Base-by-base conservation (phyloP, 2,888 invertebrate genomes). In the Chloromyia formosa region DNA sequence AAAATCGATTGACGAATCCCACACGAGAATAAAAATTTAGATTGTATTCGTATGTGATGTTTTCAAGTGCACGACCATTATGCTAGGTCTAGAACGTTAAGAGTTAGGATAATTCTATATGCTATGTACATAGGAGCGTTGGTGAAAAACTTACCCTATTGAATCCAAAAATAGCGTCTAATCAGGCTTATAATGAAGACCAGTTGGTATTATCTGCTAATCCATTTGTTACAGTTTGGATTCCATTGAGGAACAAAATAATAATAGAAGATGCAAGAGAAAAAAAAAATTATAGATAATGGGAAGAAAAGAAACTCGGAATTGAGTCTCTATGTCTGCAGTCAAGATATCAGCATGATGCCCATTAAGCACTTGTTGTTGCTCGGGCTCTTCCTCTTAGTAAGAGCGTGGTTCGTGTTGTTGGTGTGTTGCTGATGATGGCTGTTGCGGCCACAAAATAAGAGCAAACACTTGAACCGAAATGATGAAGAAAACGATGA, bases 341-440 rank as follows among this genome's bases (percentile, higher is more conserved):
- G 73, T 73, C 73, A 73, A 73, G 73, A 58, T 73, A 73, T 73
- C 73, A 73, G 73, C 73, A 73, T 73, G 73, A 61, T 73, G 73
- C 73, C 73, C 49, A 73, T 73, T 73, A 73, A 71, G 71, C 56
- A 58, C 71, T 71, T 69, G 69, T 69, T 64, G 64, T n/a, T n/a
- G n/a, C 45, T 20, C 1, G 18, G 7, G 66, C 23, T 66, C 18
- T 45, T 66, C 66, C 45, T 66, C 49, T 49, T 60, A 35, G 7
- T 7, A 4, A 35, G 2, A 7, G 69, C 27, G 16, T 35, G 35
- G 22, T n/a, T n/a, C n/a, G 42, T 27, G 42, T 16, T 62, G 60
- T 12, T 60, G 60, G 2, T 60, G 1, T 23, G 22, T 23, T 60
- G 27, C 2, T 35, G n/a, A 35, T 35, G 27, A 7, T 35, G 5